Evolutionary conservation across 2,113 vertebrate species (phyloP).

Genomic region (Syngnathus scovelli): DNA sequence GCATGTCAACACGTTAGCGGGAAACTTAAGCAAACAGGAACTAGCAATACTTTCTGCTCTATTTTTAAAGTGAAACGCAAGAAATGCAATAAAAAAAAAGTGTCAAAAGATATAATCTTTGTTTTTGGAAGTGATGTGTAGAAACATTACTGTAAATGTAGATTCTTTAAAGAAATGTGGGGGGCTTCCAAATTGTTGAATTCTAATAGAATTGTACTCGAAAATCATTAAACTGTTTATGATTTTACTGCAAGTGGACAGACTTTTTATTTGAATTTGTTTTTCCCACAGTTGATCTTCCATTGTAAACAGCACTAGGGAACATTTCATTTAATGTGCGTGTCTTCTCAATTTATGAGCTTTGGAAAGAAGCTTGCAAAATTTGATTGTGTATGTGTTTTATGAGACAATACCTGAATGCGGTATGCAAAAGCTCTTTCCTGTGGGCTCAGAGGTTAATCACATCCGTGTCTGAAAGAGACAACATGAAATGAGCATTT

Average conservation of each 20-base stretch:
- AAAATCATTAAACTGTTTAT: conserved; percentile 49
- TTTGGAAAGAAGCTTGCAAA: neutral
- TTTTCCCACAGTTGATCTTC: neutral
- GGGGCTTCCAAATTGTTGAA: conserved; percentile 50
- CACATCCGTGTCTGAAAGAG: neutral
- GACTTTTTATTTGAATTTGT: neutral
- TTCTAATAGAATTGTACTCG: conserved; percentile 32
- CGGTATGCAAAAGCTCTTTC: neutral
- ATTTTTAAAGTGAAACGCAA: conserved; percentile 71
- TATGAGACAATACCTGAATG: neutral
- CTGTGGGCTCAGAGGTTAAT: neutral
- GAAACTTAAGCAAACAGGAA: conserved; percentile 49
- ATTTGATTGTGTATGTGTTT: neutral
- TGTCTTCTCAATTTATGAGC: neutral
- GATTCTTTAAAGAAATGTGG: conserved; percentile 40
- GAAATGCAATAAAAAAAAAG: conserved; percentile 73
- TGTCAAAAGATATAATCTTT: conserved; percentile 47
- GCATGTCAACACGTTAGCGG: conserved; percentile 29
- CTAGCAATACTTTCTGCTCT: conserved; percentile 74
- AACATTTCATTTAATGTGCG: neutral
- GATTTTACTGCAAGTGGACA: conserved; percentile 23
- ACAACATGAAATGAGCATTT: neutral
- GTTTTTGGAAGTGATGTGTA: conserved; percentile 56
- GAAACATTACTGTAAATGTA: conserved; percentile 58
- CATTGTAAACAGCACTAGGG: no score